These are phyloP conservation scores for Argyrosomus japonicus DNA, from an alignment of 2,113 vertebrate species.

Conservation along the genomic window DNA sequence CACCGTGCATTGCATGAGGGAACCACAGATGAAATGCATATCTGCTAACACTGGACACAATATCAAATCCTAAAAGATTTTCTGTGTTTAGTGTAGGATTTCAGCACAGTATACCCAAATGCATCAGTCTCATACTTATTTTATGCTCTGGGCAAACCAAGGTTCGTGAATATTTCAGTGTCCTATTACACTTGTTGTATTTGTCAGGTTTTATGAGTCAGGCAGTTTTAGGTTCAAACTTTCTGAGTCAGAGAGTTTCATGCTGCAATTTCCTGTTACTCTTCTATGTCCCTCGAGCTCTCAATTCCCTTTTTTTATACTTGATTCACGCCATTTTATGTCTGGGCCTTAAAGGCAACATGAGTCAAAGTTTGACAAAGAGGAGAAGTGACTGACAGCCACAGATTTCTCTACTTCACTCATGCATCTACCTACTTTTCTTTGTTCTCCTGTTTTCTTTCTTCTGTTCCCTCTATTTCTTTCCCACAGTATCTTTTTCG, in stretches of 20 bases:
- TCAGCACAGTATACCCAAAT: slow-evolving; percentile 55
- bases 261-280: slow-evolving; percentile 52
- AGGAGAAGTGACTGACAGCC: slow-evolving; percentile 50
- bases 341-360: slow-evolving; percentile 58
- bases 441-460: neutral
- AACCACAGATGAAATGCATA: neutral
- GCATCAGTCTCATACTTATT: slow-evolving; percentile 59
- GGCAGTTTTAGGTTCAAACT: slow-evolving; percentile 60
- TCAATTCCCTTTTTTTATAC: slow-evolving; percentile 48
- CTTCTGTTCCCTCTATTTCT: neutral
- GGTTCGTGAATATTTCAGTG: slow-evolving; percentile 74
- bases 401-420: slow-evolving; percentile 21
- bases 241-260: slow-evolving; percentile 55
- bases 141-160: slow-evolving; percentile 57
- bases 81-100: slow-evolving; percentile 56
- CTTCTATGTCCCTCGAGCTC: slow-evolving; percentile 62
- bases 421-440: neutral
- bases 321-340: slow-evolving; percentile 59
- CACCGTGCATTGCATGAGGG: neutral
- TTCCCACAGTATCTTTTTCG: neutral
- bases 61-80: slow-evolving; percentile 47
- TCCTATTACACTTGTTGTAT: slow-evolving; percentile 63
- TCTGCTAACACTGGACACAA: slow-evolving; percentile 17
- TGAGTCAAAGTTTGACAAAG: slow-evolving; percentile 50
- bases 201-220: slow-evolving; percentile 65